These are phyloP conservation scores for Telenomus remus DNA, from an alignment of 1,140 invertebrate species.

Conservation along the genomic window DNA sequence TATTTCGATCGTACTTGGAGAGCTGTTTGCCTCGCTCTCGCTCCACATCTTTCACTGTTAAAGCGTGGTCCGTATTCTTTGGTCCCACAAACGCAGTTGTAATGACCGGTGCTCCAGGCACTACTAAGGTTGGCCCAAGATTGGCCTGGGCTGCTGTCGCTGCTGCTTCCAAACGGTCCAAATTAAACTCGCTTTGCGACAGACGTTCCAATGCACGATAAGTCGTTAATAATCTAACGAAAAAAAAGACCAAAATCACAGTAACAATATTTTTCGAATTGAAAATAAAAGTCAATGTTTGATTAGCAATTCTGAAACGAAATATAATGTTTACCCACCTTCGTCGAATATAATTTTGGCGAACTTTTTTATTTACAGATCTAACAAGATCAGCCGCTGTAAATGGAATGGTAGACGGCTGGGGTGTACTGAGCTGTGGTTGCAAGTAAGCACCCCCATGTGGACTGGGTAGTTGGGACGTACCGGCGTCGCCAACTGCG, in stretches of 20 bases:
- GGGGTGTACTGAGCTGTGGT: conserved; percentile 75
- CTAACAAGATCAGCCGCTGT: conserved; percentile 84
- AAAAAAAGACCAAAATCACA: too few relatives aligned
- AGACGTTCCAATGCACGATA: conserved; percentile 87
- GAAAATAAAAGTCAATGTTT: too few relatives aligned
- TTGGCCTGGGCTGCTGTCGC: conserved; percentile 72
- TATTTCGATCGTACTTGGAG: conserved; percentile 91
- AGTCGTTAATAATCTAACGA: conserved; percentile 82
- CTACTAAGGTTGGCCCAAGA: conserved; percentile 75
- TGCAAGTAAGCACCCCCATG: conserved; percentile 77
- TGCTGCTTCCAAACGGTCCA: conserved; percentile 82
- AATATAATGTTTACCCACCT: conserved; percentile 62
- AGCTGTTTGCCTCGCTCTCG: conserved; percentile 87
- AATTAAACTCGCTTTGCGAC: conserved; percentile 87
- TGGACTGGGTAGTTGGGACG: conserved; percentile 83
- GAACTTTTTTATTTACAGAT: conserved; percentile 89
- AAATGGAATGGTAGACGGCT: conserved; percentile 76
- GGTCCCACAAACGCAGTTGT: conserved; percentile 55
- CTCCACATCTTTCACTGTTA: conserved; percentile 87
- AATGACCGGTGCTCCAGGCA: conserved; percentile 73
- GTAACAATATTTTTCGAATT: too few relatives aligned
- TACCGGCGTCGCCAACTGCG: conserved; percentile 84
- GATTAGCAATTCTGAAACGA: too few relatives aligned
- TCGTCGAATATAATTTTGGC: conserved; percentile 71
- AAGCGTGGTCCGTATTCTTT: conserved; percentile 75